Evolutionary conservation across 2,113 vertebrate species (phyloP).

Genomic region (Malurus elegans): DNA sequence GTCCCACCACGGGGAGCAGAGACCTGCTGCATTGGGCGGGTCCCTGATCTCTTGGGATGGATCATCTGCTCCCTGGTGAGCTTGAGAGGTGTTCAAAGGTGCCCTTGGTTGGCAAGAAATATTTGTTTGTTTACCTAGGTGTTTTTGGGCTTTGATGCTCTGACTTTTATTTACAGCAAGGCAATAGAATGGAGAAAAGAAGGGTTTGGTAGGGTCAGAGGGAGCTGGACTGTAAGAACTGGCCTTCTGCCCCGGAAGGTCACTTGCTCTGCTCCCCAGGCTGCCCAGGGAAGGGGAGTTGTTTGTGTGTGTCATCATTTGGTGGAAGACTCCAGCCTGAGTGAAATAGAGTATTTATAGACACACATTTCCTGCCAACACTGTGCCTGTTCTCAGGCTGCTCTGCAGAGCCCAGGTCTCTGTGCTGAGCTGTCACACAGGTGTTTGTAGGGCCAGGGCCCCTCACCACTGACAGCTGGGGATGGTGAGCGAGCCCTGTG

Average conservation of each 20-base stretch:
- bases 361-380: rapidly evolving
- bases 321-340: not conserved
- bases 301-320: not conserved
- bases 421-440: rapidly evolving
- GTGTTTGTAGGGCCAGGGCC: not conserved
- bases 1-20: not conserved
- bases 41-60: rapidly evolving
- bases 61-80: not conserved
- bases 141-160: not conserved
- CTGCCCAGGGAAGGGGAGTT: rapidly evolving
- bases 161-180: not conserved
- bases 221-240: not conserved
- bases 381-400: rapidly evolving
- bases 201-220: not conserved
- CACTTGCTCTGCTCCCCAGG: not conserved
- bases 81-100: not conserved
- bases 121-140: not conserved
- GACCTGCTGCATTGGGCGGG: not conserved
- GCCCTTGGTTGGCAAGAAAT: not conserved
- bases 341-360: not conserved
- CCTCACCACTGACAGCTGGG: rapidly evolving
- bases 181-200: not conserved
- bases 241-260: not conserved
- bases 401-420: not conserved
- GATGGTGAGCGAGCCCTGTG: rapidly evolving